Percentiles rank a stretch among this genome's conserved stretches.
These are phyloP conservation scores for Lutjanus campechanus DNA, from an alignment of 2,797 vertebrate genomes.

Conservation along the genomic window DNA sequence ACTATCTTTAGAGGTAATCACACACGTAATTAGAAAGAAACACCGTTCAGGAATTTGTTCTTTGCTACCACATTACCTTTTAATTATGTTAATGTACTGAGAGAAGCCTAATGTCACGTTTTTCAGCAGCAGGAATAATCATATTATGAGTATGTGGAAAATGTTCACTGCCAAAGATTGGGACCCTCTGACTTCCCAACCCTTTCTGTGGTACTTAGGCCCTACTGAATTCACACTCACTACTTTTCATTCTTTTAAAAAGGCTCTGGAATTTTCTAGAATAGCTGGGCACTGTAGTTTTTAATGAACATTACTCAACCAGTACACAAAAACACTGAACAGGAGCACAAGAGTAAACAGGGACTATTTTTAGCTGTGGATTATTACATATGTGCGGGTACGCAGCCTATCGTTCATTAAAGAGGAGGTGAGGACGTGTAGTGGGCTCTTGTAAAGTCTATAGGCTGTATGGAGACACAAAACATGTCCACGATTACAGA, in stretches of 20 bases:
- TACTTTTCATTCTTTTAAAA: no score
- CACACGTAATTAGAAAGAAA: not conserved
- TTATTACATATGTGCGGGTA: no score
- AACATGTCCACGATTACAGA: no score
- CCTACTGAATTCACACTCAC: not conserved
- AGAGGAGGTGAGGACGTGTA: no score
- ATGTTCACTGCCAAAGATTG: not conserved
- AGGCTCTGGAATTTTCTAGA: not conserved
- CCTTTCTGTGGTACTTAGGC: not conserved
- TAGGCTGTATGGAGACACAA: no score
- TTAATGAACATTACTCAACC: no score
- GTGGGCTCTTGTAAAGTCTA: no score
- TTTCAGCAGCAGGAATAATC: not conserved
- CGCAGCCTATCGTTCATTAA: no score
- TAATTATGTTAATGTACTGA: not conserved
- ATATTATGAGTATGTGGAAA: not conserved
- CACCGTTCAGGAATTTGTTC: not conserved
- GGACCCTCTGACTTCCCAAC: not conserved
- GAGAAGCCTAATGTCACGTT: not conserved
- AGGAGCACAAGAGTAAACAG: no score
- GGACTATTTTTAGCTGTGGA: no score
- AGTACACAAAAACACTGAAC: no score
- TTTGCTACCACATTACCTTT: conserved; percentile 2
- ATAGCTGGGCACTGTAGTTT: not conserved
- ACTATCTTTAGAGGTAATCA: not conserved